phyloP scores from a whole-genome alignment of 2,797 vertebrate genomes.

The Luscinia luscinia region DNA sequence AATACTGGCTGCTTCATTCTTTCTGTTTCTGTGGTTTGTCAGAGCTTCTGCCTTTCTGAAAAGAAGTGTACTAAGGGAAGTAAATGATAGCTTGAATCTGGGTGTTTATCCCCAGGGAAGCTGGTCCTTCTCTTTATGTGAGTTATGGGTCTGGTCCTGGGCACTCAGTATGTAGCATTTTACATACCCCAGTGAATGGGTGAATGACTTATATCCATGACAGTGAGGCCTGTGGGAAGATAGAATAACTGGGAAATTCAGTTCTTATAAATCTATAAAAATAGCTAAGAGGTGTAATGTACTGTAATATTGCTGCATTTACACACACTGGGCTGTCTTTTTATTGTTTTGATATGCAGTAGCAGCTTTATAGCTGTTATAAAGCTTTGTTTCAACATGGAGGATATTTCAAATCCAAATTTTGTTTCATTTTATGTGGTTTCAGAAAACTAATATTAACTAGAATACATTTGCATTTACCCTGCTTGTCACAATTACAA shows the following conservation, averaged over 20 bases:
- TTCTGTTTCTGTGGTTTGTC: slow-evolving; percentile 44
- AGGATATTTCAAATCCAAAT: slow-evolving; percentile 23
- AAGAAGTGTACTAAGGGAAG: background rate
- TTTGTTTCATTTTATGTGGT: slow-evolving; percentile 52
- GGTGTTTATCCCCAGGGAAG: slow-evolving; percentile 2
- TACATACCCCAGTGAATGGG: background rate
- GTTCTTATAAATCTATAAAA: slow-evolving; percentile 38
- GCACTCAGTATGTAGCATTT: background rate
- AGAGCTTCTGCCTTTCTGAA: slow-evolving; percentile 34
- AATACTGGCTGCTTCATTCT: background rate
- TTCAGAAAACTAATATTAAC: slow-evolving; percentile 52
- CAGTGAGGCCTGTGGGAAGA: background rate
- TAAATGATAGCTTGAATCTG: background rate
- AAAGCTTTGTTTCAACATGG: slow-evolving; percentile 25
- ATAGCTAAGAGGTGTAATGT: slow-evolving; percentile 7
- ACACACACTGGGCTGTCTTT: background rate
- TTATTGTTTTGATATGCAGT: slow-evolving; percentile 50
- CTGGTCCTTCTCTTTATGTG: background rate
- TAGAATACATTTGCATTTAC: slow-evolving; percentile 21
- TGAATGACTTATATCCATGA: background rate
- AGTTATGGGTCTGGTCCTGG: background rate
- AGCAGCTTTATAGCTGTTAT: slow-evolving; percentile 16
- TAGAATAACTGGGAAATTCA: slow-evolving; percentile 14
- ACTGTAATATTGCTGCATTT: slow-evolving; percentile 23
- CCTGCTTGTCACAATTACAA: slow-evolving; percentile 44